These are phyloP conservation scores for Neocloeon triangulifer DNA, from an alignment of 1,140 invertebrate genomes.

Conservation along the genomic window DNA sequence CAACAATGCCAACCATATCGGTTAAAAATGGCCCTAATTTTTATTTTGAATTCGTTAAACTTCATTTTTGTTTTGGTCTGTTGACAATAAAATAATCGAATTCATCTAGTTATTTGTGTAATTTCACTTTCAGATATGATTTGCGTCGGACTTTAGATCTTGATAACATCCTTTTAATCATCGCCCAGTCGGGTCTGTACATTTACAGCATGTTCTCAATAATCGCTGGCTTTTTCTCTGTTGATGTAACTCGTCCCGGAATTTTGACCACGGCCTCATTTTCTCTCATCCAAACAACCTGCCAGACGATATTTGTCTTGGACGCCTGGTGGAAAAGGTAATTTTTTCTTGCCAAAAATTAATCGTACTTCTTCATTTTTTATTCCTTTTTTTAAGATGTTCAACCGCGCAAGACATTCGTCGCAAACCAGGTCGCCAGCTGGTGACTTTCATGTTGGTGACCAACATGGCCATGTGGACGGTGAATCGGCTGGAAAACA, in stretches of 20 bases:
- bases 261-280: conserved; percentile 29
- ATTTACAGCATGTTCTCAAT: conserved; percentile 73
- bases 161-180: conserved; percentile 62
- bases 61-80: no score
- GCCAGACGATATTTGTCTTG: conserved; percentile 60
- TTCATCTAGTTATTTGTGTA: no score
- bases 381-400: conserved; percentile 17
- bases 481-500: conserved; percentile 63
- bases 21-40: no score
- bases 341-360: no score
- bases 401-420: conserved; percentile 29
- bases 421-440: conserved; percentile 55
- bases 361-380: no score
- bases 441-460: conserved; percentile 62
- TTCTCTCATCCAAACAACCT: conserved; percentile 39
- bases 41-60: no score
- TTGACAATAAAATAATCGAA: no score
- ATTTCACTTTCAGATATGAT: no score
- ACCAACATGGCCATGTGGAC: conserved; percentile 75
- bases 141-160: no score
- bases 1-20: no score
- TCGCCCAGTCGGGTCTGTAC: conserved; percentile 71
- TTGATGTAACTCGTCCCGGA: conserved; percentile 21
- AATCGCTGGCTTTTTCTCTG: conserved; percentile 52
- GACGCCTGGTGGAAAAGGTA: conserved; percentile 54